Conservation (phyloP, 2,797 vertebrate species). For the Diglossa cyanea region DNA sequence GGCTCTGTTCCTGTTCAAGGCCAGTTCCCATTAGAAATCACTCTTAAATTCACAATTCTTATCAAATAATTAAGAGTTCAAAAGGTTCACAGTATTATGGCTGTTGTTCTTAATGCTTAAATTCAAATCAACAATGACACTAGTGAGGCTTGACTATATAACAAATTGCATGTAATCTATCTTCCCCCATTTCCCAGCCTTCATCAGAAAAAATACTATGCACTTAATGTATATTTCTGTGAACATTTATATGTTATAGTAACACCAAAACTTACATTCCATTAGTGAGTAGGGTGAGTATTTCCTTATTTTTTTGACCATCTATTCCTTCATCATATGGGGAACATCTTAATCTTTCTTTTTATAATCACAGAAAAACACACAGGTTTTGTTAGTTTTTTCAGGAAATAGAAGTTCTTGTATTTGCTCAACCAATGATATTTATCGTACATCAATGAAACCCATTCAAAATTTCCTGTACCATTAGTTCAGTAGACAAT, state of each 20-base stretch:
- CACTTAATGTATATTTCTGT: not conserved
- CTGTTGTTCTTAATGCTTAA: not conserved
- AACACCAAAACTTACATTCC: not conserved
- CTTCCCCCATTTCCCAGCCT: not conserved
- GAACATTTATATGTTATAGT: not conserved
- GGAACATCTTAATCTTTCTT: not conserved
- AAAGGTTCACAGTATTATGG: fast-evolving
- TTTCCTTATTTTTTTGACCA: not conserved
- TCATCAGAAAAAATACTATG: not conserved
- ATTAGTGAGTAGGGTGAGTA: not conserved
- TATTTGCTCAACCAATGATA: not conserved
- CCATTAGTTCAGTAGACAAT: not conserved
- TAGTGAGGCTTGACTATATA: not conserved
- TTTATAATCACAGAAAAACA: not conserved
- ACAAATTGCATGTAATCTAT: fast-evolving
- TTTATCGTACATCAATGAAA: not conserved
- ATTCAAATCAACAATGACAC: not conserved
- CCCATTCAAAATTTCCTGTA: not conserved
- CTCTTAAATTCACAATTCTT: not conserved
- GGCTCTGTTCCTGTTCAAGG: fast-evolving
- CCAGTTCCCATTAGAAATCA: not conserved
- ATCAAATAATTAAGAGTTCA: not conserved
- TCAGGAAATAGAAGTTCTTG: not conserved
- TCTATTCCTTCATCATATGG: not conserved
- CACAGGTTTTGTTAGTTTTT: not conserved